A percentile compares a stretch with the other conserved stretches of the same genome.
These are phyloP conservation scores for Camelus bactrianus DNA, from an alignment of 2,113 vertebrate species.

Conservation along the genomic window DNA sequence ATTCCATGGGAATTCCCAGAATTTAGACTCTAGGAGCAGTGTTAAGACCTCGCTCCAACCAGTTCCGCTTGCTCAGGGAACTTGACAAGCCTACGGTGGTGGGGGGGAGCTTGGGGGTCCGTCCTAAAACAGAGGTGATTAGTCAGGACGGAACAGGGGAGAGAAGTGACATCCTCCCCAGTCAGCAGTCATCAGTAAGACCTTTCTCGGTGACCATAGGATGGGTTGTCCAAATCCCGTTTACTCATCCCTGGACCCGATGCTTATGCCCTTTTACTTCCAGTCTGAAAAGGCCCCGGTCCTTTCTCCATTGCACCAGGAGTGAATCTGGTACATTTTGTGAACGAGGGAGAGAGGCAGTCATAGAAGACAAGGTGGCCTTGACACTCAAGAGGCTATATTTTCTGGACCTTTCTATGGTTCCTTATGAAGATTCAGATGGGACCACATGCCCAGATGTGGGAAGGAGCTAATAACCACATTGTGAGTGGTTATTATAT, in stretches of 20 bases:
- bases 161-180: neutral
- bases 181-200: neutral
- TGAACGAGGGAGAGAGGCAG: neutral
- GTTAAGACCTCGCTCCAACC: neutral
- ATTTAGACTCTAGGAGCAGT: neutral
- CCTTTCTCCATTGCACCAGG: neutral
- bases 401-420: neutral
- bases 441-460: neutral
- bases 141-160: neutral
- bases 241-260: neutral
- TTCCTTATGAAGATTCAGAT: neutral
- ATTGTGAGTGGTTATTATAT: constrained; percentile 4
- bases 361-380: neutral
- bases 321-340: neutral
- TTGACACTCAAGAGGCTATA: neutral
- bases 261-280: neutral
- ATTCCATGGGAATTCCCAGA: neutral
- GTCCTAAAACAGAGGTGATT: neutral
- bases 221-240: neutral
- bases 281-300: neutral
- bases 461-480: neutral
- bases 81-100: neutral
- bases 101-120: neutral
- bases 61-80: neutral
- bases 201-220: neutral